Evolutionary conservation across 2,113 vertebrate genomes (phyloP).

Genomic region (Ailuropoda melanoleuca): DNA sequence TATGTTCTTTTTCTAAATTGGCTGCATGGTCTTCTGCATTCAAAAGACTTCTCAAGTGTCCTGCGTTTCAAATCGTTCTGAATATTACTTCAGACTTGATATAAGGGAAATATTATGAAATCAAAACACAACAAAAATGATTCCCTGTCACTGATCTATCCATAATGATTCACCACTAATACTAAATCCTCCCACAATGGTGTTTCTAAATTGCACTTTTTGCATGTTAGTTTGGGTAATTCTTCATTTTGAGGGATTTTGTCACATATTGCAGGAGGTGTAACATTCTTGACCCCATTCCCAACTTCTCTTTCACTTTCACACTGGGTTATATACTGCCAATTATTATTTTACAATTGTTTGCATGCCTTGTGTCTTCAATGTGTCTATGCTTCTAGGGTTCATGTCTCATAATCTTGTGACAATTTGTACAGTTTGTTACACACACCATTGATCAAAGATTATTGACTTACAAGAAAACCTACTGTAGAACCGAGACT

Average conservation of each 20-base stretch:
- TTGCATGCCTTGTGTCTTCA: not conserved
- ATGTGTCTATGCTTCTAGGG: not conserved
- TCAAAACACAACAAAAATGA: not conserved
- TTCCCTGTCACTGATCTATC: not conserved
- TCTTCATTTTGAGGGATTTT: not conserved
- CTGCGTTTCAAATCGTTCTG: not conserved
- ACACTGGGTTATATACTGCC: not conserved
- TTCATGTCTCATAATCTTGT: not conserved
- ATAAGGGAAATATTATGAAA: not conserved
- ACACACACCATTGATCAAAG: not conserved
- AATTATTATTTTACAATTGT: not conserved
- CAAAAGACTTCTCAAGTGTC: not conserved
- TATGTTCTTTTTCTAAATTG: not conserved
- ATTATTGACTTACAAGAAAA: not conserved
- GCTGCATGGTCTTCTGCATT: not conserved
- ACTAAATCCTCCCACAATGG: not conserved
- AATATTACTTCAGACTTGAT: not conserved
- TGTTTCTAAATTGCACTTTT: not conserved
- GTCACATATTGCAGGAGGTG: not conserved
- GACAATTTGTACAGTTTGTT: not conserved
- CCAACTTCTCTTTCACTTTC: not conserved
- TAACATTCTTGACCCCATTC: not conserved
- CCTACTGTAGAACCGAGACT: not conserved
- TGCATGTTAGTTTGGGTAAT: not conserved
- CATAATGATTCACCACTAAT: not conserved